Percentiles rank a stretch among this genome's conserved stretches.
Conservation (phyloP, 2,888 invertebrate species). For the Spicauda simplicius region DNA sequence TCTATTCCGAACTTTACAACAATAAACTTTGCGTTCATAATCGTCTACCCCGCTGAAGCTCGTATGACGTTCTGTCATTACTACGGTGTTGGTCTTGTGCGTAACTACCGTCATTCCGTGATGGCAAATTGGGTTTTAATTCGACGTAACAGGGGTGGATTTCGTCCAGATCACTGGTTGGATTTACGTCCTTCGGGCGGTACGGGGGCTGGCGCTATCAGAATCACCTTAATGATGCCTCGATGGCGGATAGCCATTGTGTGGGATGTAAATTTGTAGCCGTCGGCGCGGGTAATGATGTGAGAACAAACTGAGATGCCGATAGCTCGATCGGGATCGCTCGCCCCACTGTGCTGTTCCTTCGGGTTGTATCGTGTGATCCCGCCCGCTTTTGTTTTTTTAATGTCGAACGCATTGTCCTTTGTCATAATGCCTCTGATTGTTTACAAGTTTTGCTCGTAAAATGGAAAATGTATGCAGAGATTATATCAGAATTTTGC, state of each 20-base stretch:
- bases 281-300: slow-evolving; percentile 85
- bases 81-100: slow-evolving; percentile 48
- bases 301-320: slow-evolving; percentile 85
- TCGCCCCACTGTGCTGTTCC: slow-evolving; percentile 55
- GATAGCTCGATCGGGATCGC: slow-evolving; percentile 81
- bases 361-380: slow-evolving; percentile 37
- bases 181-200: slow-evolving; percentile 60
- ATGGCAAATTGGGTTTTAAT: slow-evolving; percentile 49
- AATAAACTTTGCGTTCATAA: slow-evolving; percentile 57
- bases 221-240: slow-evolving; percentile 86
- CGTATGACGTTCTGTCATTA: slow-evolving; percentile 80
- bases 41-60: slow-evolving; percentile 60
- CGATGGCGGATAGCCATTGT: slow-evolving; percentile 85
- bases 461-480: slow-evolving; percentile 35
- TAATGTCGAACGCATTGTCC: slow-evolving; percentile 35
- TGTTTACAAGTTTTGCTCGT: slow-evolving; percentile 35
- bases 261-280: slow-evolving; percentile 85
- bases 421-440: slow-evolving; percentile 35
- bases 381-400: slow-evolving; percentile 33
- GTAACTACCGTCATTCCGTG: slow-evolving; percentile 55
- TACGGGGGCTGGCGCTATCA: slow-evolving; percentile 78
- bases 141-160: slow-evolving; percentile 52
- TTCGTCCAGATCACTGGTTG: slow-evolving; percentile 45
- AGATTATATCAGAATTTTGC: slow-evolving; percentile 31
- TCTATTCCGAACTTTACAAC: slow-evolving; percentile 61